Base-by-base conservation (phyloP, 2,797 vertebrate genomes). In the Melanotaenia pygmaea region DNA sequence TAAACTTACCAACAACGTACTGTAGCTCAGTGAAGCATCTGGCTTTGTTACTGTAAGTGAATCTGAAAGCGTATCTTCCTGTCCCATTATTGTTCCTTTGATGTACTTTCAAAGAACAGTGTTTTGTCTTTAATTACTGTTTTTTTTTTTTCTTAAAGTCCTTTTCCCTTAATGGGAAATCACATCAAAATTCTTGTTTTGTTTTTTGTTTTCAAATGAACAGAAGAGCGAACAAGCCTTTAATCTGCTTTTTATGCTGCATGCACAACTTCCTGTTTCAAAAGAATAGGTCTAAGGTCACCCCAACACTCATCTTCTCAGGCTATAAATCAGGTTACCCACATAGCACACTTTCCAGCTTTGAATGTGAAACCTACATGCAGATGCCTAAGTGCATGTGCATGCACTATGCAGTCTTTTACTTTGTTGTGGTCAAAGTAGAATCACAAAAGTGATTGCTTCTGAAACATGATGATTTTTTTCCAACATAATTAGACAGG, bases 1-100 rank as follows among this genome's bases (percentile, higher is more conserved):
- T 28, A 95, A 53, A 78, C 83, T 71, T 22, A 95, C 0, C 0
- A 95, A 88, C 0, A 90, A 94, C 68, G 0, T 24, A 59, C n/a
- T n/a, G n/a, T n/a, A n/a, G 34, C 8, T 35, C 34, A 35, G 34
- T 35, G 34, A 8, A 81, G 13, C 1, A 1, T 16, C 18, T 14
- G n/a, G 28, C 1, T 0, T 3, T 5, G n/a, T 32, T 34, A 9
- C 1, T 9, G 32, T 35, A 9, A 26, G 30, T 63, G n/a, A 75
- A 68, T 62, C 26, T 74, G 26, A 82, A 62, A 6, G 18, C 6
- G 54, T 76, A 77, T 65, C 40, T 59, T 53, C 82, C 80, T 37
- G 12, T 14, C 60, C 80, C 76, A 1, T 0, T 28, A 7, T 37
- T 38, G 12, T 70, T 30, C 32, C 78, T 30, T 6, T 59, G 34